Base-by-base conservation (phyloP, 2,113 vertebrate species). In the Arothron firmamentum region DNA sequence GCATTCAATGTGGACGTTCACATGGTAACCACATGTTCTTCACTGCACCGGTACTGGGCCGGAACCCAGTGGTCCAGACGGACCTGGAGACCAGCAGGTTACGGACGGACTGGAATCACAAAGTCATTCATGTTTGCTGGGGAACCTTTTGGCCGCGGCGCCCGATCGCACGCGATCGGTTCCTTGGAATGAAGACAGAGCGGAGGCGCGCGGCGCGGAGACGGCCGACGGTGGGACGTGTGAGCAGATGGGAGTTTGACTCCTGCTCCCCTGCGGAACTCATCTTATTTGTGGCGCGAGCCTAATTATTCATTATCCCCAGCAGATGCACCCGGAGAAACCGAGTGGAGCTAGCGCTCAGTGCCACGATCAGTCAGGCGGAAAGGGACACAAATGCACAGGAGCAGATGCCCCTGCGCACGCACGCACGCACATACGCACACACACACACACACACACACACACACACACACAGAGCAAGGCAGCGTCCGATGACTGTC, bases 321-420 rank as follows among this genome's bases (percentile, higher is more conserved):
- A 84, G 80, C 74, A 84, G 87, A 83, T 80, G 80, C 50, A 74
- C 49, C 43, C 74, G 81, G 81, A 65, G 81, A 75, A 84, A 83
- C 81, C 85, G 83, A 96, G 95, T 91, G 93, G 94, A 94, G 93
- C 91, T 86, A 93, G 94, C 92, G 92, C 92, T 94, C 91, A 89
- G 90, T 92, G 95, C 93, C 94, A 92, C 89, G 95, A 89, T 90
- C 94, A 94, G 91, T 95, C 90, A 96, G 92, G 95, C 93, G 90
- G 93, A 96, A 96, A 94, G 85, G 92, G 89, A 84, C 89, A 93
- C 92, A 93, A 92, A 88, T 84, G 76, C n/a, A n/a, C n/a, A n/a
- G 67, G 72, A 77, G 74, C 72, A 81, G 81, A 80, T 75, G 28
- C 57, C 60, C 58, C 52, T 16, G 54, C 42, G n/a, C 19, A 54